These are phyloP conservation scores for Venusia cambrica DNA, from an alignment of 2,888 invertebrate species.

Conservation along the genomic window DNA sequence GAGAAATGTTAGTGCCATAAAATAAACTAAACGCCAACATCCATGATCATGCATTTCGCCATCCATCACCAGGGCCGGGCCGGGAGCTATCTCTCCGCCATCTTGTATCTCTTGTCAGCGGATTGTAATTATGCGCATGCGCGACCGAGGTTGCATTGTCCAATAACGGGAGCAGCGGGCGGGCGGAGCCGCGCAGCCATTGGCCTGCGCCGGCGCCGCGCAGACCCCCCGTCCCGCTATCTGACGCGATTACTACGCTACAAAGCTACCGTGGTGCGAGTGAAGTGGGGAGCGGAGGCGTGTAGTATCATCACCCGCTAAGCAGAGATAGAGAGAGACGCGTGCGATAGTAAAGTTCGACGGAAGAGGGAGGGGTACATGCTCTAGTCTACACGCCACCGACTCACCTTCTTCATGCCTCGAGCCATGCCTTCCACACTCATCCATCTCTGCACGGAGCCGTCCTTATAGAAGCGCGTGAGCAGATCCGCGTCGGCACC, in stretches of 20 bases:
- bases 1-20: slow-evolving; percentile 9
- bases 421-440: slow-evolving; percentile 78
- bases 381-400: slow-evolving; percentile 80
- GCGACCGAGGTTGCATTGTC: slow-evolving; percentile 26
- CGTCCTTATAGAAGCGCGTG: slow-evolving; percentile 78
- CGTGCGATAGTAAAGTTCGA: slow-evolving; percentile 43
- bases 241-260: slow-evolving; percentile 9
- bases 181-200: slow-evolving; percentile 38
- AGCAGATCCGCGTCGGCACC: slow-evolving; percentile 78
- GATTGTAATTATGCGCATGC: slow-evolving; percentile 27
- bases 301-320: slow-evolving; percentile 68
- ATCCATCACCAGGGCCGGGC: slow-evolving; percentile 40
- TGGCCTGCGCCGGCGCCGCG: slow-evolving; percentile 28
- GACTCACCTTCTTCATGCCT: slow-evolving; percentile 81
- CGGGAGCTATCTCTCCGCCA: slow-evolving; percentile 38
- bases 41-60: slow-evolving; percentile 25
- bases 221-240: slow-evolving; percentile 18
- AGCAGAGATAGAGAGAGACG: slow-evolving; percentile 45
- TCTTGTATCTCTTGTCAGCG: slow-evolving; percentile 37
- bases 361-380: slow-evolving; percentile 54
- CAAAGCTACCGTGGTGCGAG: slow-evolving; percentile 25
- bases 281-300: slow-evolving; percentile 74
- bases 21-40: slow-evolving; percentile 5
- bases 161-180: slow-evolving; percentile 34
- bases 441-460: slow-evolving; percentile 79